phyloP scores from a whole-genome alignment of 1,140 invertebrate genomes.

The Limonius californicus region DNA sequence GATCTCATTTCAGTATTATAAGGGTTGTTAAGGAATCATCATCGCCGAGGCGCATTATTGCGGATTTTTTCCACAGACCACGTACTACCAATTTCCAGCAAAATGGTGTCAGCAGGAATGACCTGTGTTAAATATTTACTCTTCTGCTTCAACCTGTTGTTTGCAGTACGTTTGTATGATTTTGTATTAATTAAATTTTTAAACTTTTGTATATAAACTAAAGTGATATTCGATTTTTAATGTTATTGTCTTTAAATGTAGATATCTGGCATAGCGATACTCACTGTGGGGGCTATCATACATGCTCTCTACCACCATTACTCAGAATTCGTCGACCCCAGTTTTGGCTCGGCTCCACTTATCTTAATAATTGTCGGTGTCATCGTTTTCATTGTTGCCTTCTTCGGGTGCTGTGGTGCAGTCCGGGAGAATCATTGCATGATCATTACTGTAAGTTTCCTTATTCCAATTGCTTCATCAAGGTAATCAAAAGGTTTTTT shows the following conservation, averaged over 20 bases:
- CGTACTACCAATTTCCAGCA: conserved; percentile 33
- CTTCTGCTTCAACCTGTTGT: conserved; percentile 77
- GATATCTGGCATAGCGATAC: conserved; percentile 72
- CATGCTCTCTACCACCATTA: conserved; percentile 64
- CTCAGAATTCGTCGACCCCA: conserved; percentile 62
- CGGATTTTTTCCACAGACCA: too few relatives aligned
- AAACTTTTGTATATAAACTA: too few relatives aligned
- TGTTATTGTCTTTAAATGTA: conserved; percentile 38
- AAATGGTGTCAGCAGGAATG: conserved; percentile 71
- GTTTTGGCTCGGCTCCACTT: conserved; percentile 69
- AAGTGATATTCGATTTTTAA: background rate
- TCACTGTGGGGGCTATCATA: conserved; percentile 67
- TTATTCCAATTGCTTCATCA: background rate
- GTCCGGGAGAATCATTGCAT: conserved; percentile 83
- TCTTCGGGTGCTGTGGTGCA: conserved; percentile 86
- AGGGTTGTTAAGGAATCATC: too few relatives aligned
- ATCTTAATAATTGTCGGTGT: conserved; percentile 79
- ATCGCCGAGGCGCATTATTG: too few relatives aligned
- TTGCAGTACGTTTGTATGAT: conserved; percentile 68
- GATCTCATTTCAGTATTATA: too few relatives aligned
- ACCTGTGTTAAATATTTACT: conserved; percentile 75
- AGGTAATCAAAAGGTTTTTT: conserved; percentile 14
- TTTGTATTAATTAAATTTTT: too few relatives aligned
- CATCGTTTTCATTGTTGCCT: conserved; percentile 80
- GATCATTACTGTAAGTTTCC: conserved; percentile 69